phyloP scores from a whole-genome alignment of 2,113 vertebrate species.

The Sus scrofa region T2T-Sscrofa CM000822.6:50606501-50607000 shows the following conservation, averaged over 20 bases:
- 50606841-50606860: conserved; percentile 88
- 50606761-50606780: conserved; percentile 86
- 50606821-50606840: conserved; percentile 89
- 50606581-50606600: conserved; percentile 34
- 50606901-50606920: conserved; percentile 84
- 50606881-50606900: conserved; percentile 92
- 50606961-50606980: conserved; percentile 87
- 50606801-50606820: conserved; percentile 91
- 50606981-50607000: conserved; percentile 87
- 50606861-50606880: conserved; percentile 91
- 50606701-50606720: conserved; percentile 48
- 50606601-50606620: conserved; percentile 19
- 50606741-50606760: conserved; percentile 84
- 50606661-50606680: conserved; percentile 51
- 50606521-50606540: neutral
- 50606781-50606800: conserved; percentile 84
- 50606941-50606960: conserved; percentile 89
- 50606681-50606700: conserved; percentile 61
- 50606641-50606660: conserved; percentile 13
- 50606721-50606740: conserved; percentile 78
- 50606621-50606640: neutral
- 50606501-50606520: neutral
- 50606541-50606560: neutral
- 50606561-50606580: neutral
- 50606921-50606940: conserved; percentile 88